Evolutionary conservation across 2,888 invertebrate species (phyloP), one percentile per base, ranked within the genome.

Genomic region (Phortica okadai): DNA sequence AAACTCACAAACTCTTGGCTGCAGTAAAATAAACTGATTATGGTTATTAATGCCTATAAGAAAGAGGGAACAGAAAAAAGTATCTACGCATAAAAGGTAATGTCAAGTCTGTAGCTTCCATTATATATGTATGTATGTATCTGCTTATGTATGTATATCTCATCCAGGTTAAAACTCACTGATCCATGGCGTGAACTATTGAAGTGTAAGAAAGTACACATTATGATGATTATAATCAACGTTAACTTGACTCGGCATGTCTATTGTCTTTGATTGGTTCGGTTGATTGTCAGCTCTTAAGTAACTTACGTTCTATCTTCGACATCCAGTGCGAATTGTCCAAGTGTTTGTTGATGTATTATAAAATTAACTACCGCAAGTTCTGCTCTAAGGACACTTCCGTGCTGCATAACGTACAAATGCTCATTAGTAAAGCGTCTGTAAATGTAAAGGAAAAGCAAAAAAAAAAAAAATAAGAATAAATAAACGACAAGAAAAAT

Each of bases 181-280:
- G 87, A 84, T 83, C 80, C 88, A 79, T 86, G 88, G 85, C 88
- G 88, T 87, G 86, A 86, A 87, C 88, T 87, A 86, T 86, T 88
- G 79, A 84, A 84, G 85, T 86, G 85, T 86, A 86, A 88, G 86
- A 84, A 89, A 84, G 86, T 86, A 86, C 88, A 86, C 84, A 87
- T 88, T 88, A 88, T 81, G 84, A 78, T 86, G 88, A 86, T 87
- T 88, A 84, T 86, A 86, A 86, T 88, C 88, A 85, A 79, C 76
- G 78, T 73, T 75, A 82, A 79, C 79, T 72, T 69, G 11, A 6
- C 10, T 3, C 50, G 10, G 3, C 2, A 5, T 3, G 14, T 50
- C 14, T 50, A 50, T 8, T 50, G 50, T 14, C 50, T 50, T 50
- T 6, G 50, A 8, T 14, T 50, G 62, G 21, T 16, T 16, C 62